phyloP scores from a whole-genome alignment of 1,140 invertebrate species.

The Grapholita molesta region DNA sequence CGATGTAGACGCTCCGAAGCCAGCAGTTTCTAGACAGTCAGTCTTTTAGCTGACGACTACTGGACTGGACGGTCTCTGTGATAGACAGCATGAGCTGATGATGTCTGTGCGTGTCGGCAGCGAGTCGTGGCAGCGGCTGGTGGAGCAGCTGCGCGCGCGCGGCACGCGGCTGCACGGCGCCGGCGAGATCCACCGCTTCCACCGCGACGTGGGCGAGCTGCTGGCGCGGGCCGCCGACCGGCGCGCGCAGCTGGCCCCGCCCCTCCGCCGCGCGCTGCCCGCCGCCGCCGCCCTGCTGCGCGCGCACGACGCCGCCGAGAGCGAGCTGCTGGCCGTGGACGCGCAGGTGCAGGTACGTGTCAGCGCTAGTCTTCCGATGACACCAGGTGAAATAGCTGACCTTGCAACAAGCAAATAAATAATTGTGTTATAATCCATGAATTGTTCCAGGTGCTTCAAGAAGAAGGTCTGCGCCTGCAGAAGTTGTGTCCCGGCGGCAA shows the following conservation, averaged over 20 bases:
- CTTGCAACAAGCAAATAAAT: not conserved
- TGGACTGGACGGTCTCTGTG: no score
- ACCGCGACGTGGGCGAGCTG: slow-evolving; percentile 96
- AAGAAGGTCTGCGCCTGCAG: slow-evolving; percentile 93
- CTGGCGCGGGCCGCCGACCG: slow-evolving; percentile 85
- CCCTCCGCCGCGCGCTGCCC: slow-evolving; percentile 20
- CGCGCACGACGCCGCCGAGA: slow-evolving; percentile 96
- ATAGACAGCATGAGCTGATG: slow-evolving; percentile 24
- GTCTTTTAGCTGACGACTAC: no score
- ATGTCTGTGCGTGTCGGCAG: slow-evolving; percentile 59
- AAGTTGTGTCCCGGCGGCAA: slow-evolving; percentile 95
- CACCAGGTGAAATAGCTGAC: no score
- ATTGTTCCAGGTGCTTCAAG: slow-evolving; percentile 85
- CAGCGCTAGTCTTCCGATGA: no score
- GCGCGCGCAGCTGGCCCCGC: slow-evolving; percentile 39
- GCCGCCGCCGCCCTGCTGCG: slow-evolving; percentile 79
- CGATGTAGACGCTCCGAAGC: slow-evolving; percentile 92
- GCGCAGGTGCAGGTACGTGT: slow-evolving; percentile 89
- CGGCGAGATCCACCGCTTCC: slow-evolving; percentile 97
- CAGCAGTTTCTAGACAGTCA: slow-evolving; percentile 93
- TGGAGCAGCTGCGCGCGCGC: slow-evolving; percentile 91
- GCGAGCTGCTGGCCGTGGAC: slow-evolving; percentile 95
- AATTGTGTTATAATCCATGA: slow-evolving; percentile 31
- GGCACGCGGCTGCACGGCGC: slow-evolving; percentile 93
- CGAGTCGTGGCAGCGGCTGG: slow-evolving; percentile 91